Base-by-base conservation (phyloP, 2,888 invertebrate genomes). In the Tuta absoluta region DNA sequence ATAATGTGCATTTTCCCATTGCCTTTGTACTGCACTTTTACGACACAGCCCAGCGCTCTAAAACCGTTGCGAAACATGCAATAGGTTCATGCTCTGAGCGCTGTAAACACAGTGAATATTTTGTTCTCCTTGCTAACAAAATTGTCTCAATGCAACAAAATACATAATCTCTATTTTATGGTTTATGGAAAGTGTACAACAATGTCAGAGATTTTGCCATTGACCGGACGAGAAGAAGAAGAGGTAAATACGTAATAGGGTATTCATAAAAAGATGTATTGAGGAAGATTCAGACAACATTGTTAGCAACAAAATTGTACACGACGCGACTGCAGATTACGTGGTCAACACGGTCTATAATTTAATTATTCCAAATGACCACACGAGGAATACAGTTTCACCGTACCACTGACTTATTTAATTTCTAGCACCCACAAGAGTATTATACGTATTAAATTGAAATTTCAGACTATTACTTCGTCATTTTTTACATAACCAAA, bases 401-500 rank as follows among this genome's bases (percentile, higher is more conserved):
- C 56, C 28, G 19, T 56, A 56, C 56, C 56, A 56, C 51, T 12
- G 23, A 53, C 51, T 53, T 56, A 56, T 56, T 56, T 56, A 56
- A 33, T 56, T 51, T 56, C 28, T 17, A 28, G 56, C 33, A 33
- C 33, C 17, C 19, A 17, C n/a, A 56, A 33, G 56, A 14, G 28
- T 33, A 24, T 11, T n/a, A 24, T 24, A 3, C 12, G 5, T 10
- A 19, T 21, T 14, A 12, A 23, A 23, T 11, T 45, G 45, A 14
- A 53, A 21, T 53, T 53, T 53, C 19, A 48, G 19, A 2, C 14
- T 14, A 53, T 24, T 53, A 53, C 12, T 24, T 33, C 24, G n/a
- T 33, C 14, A 33, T 56, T 56, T 51, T 56, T 56, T 56, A 56
- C 56, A 56, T 56, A 56, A 56, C 56, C 56, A 56, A 56, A 56